phyloP scores from a whole-genome alignment of 92 coral and sea anemone species.

The Chrysogorgia sp. region DNA sequence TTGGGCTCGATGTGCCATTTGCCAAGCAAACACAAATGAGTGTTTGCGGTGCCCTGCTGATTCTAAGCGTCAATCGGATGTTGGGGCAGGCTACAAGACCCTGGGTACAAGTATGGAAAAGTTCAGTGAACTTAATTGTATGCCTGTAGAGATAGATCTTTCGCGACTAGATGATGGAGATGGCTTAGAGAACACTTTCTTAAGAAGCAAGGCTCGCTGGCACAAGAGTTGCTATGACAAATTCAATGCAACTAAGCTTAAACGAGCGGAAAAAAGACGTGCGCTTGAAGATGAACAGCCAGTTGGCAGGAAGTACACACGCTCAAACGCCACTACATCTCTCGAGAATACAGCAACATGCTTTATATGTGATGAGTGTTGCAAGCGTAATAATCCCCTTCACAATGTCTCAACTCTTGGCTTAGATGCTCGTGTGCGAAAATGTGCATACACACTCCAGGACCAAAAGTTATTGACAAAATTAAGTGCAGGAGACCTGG shows the following conservation, averaged over 20 bases:
- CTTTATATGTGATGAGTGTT: constrained; percentile 54
- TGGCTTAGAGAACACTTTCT: constrained; percentile 26
- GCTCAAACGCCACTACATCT: constrained; percentile 39
- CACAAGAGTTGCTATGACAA: constrained; percentile 47
- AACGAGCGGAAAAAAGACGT: constrained; percentile 45
- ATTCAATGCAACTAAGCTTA: constrained; percentile 54
- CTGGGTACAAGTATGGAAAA: too few relatives aligned
- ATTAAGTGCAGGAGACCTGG: constrained; percentile 64
- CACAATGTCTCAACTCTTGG: constrained; percentile 55
- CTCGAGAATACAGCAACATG: constrained; percentile 13
- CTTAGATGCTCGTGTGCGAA: constrained; percentile 53
- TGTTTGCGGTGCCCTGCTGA: too few relatives aligned
- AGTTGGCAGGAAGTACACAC: constrained; percentile 50
- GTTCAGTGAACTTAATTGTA: too few relatives aligned
- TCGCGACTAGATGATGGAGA: constrained; percentile 32
- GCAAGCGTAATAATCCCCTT: constrained; percentile 38
- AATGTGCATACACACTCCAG: constrained; percentile 56
- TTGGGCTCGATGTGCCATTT: too few relatives aligned
- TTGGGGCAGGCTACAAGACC: too few relatives aligned
- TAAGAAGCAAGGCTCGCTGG: constrained; percentile 34
- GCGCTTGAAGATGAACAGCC: constrained; percentile 37
- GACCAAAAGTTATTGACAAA: constrained; percentile 58
- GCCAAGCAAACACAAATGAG: too few relatives aligned
- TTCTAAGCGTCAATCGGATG: too few relatives aligned
- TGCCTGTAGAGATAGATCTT: background rate